A percentile compares a stretch with the other conserved stretches of the same genome.
Evolutionary conservation across 2,888 invertebrate species (phyloP).

Genomic region (Sisyra terminalis): DNA sequence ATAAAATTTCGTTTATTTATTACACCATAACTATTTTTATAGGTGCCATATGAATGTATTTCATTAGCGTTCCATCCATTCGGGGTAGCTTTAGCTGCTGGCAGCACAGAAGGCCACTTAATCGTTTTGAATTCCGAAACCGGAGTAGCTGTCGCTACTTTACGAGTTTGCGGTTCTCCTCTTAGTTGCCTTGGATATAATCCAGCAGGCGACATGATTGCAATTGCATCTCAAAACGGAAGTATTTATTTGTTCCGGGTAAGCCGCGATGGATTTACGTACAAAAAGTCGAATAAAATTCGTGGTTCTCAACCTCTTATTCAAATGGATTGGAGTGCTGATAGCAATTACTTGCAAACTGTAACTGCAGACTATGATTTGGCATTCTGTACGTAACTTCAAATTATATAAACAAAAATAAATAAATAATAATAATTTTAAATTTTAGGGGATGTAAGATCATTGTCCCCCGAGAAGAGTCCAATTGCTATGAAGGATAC

Average conservation of each 20-base stretch:
- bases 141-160: slow-evolving; percentile 68
- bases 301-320: slow-evolving; percentile 70
- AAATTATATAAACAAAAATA: background rate
- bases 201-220: slow-evolving; percentile 74
- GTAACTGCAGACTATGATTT: slow-evolving; percentile 82
- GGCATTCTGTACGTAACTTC: slow-evolving; percentile 58
- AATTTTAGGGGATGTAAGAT: slow-evolving; percentile 70
- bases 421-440: background rate
- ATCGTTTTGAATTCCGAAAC: slow-evolving; percentile 74
- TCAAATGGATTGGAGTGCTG: slow-evolving; percentile 83
- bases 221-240: slow-evolving; percentile 83
- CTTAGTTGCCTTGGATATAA: slow-evolving; percentile 76
- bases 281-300: slow-evolving; percentile 79
- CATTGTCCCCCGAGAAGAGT: slow-evolving; percentile 72
- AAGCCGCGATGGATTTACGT: slow-evolving; percentile 76
- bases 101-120: slow-evolving; percentile 79
- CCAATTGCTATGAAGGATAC: slow-evolving; percentile 81
- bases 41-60: slow-evolving; percentile 76
- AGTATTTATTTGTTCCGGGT: slow-evolving; percentile 69
- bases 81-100: slow-evolving; percentile 73
- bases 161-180: slow-evolving; percentile 75
- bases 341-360: slow-evolving; percentile 74
- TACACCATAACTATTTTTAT: slow-evolving; percentile 10
- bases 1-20: background rate
- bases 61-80: slow-evolving; percentile 77